Evolutionary conservation across 2,113 vertebrate genomes (phyloP), one percentile per base, ranked within the genome.

Genomic region (Lamprologus tigripictilis): DNA sequence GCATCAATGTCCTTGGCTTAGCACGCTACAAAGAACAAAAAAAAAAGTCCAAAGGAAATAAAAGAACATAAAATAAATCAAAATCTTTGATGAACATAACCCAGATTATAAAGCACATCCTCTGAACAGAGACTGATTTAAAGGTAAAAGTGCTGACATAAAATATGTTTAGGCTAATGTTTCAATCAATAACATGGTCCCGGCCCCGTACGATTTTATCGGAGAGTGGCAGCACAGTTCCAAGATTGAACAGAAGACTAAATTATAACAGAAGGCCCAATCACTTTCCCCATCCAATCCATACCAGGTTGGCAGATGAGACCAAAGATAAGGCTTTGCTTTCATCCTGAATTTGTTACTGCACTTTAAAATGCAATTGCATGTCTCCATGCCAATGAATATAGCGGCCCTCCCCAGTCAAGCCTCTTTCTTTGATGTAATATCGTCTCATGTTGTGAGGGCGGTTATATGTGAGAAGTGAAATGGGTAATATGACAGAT

Each of bases 281-380:
- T 89, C 85, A 89, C 86, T 91, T 85, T 88, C 40, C 49, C 58
- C 13, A 61, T 89, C 58, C 76, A 45, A 88, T 91, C 93, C 63
- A 91, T 89, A 92, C 81, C 61, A 68, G 78, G 78, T 68, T 86
- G 85, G 89, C 87, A 89, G 89, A 92, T 92, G 91, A 90, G 85
- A 87, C 89, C 90, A 90, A 82, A 92, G 89, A 92, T 84, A 66
- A 58, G 73, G 66, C 86, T 90, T 83, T 78, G 73, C 89, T 93
- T 94, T 94, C 91, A 95, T 93, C 90, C 88, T 58, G 84, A 94
- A 94, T 88, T 81, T 92, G 92, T 90, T 88, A 86, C 91, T 83
- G 53, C 90, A 89, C 88, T 92, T 93, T 88, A 88, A 91, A 82
- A 90, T 89, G 80, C 57, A 54, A 94, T 90, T 94, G 91, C 89